phyloP scores from a whole-genome alignment of 2,113 vertebrate species.

The Oreochromis aureus region DNA sequence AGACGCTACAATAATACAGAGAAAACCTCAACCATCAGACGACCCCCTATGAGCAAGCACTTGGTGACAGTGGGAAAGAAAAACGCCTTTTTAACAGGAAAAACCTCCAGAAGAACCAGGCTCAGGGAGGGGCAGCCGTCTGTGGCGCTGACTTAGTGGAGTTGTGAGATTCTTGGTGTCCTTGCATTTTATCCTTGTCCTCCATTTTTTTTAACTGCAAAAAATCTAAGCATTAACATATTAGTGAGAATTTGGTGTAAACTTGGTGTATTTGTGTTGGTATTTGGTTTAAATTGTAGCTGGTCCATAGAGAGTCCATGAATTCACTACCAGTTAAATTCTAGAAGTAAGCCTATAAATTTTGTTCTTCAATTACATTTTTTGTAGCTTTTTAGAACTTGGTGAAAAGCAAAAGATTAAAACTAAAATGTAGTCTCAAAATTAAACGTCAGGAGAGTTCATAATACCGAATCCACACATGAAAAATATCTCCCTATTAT shows the following conservation, averaged over 20 bases:
- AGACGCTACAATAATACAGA: neutral
- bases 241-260: neutral
- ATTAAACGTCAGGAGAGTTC: neutral
- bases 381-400: neutral
- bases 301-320: neutral
- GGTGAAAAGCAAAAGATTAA: neutral
- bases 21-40: neutral
- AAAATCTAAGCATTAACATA: neutral
- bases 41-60: neutral
- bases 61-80: neutral
- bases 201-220: neutral
- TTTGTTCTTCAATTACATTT: neutral
- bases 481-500: neutral
- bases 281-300: neutral
- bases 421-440: neutral
- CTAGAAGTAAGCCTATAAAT: neutral
- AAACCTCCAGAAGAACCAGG: neutral
- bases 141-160: neutral
- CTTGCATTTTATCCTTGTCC: neutral
- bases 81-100: neutral
- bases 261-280: neutral
- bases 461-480: neutral
- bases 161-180: too few relatives aligned
- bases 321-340: neutral
- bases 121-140: neutral